Conservation (phyloP, 2,797 vertebrate genomes). For the Syngnathus acus region DNA sequence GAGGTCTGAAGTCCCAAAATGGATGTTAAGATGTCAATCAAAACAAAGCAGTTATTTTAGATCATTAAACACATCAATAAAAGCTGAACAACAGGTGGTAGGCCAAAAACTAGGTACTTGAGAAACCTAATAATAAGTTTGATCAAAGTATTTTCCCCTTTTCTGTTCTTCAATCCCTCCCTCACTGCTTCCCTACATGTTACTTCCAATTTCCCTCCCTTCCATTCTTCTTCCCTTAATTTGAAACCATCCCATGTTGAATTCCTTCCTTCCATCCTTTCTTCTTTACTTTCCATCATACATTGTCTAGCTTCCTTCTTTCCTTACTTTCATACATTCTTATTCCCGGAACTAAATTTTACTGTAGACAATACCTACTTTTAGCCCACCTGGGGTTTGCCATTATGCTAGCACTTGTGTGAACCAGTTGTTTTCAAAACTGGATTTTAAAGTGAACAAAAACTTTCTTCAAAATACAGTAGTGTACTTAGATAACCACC, state of each 20-base stretch:
- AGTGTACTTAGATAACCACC: neutral
- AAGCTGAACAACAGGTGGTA: neutral
- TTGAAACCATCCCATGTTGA: neutral
- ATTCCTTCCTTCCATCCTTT: neutral
- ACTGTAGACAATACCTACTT: neutral
- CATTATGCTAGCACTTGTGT: neutral
- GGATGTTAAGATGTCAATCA: neutral
- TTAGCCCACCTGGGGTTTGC: neutral
- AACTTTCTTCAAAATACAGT: neutral
- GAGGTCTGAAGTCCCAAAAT: slow-evolving; percentile 49
- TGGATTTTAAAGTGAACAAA: neutral
- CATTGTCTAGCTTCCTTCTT: neutral
- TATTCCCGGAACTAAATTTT: neutral
- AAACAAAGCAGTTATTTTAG: neutral
- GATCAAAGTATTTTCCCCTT: too few species aligned
- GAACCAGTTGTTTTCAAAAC: neutral
- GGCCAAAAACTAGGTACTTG: too few species aligned
- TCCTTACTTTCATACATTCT: neutral
- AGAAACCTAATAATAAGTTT: too few species aligned
- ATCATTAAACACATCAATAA: neutral
- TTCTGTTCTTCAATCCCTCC: too few species aligned
- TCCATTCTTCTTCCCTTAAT: neutral
- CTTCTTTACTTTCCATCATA: neutral
- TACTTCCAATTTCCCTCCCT: too few species aligned
- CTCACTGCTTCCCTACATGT: too few species aligned